Conservation (phyloP, 2,797 vertebrate genomes). For the Pseudomugil tenellus region DNA sequence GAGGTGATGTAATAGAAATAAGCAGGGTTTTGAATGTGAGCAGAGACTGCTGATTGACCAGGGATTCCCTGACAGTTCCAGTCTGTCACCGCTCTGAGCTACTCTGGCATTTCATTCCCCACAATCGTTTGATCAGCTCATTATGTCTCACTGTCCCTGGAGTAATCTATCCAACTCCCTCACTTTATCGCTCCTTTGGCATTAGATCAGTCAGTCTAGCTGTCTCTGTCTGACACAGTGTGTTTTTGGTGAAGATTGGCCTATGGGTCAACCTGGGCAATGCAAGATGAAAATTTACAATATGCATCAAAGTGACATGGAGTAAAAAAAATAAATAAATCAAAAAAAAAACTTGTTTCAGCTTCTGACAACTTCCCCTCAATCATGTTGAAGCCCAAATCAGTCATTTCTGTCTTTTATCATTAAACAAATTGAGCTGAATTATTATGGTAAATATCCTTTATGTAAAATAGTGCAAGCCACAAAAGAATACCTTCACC, state of each 20-base stretch:
- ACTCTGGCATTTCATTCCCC: conserved; percentile 54
- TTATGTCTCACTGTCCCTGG: conserved; percentile 46
- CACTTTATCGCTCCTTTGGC: conserved; percentile 35
- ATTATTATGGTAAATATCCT: not conserved
- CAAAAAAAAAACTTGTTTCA: not conserved
- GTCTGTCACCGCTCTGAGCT: conserved; percentile 36
- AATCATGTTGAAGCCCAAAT: not conserved
- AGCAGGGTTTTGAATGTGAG: conserved; percentile 29
- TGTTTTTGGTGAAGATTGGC: not conserved
- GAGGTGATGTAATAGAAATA: conserved; percentile 29
- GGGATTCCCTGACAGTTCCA: conserved; percentile 47
- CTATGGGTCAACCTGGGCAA: conserved; percentile 2
- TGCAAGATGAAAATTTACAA: conserved; percentile 2
- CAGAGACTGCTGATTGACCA: conserved; percentile 41
- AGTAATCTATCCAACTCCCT: conserved; percentile 49
- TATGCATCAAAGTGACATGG: not conserved
- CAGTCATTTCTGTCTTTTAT: not conserved
- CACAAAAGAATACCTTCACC: too few species aligned
- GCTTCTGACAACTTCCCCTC: not conserved
- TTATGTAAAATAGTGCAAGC: too few species aligned
- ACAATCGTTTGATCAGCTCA: conserved; percentile 64
- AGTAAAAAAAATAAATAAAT: not conserved
- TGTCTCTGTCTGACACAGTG: conserved; percentile 8
- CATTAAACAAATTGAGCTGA: not conserved
- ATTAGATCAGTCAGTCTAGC: conserved; percentile 17